Base-by-base conservation (phyloP, 2,797 vertebrate species). In the Danionella dracula region DNA sequence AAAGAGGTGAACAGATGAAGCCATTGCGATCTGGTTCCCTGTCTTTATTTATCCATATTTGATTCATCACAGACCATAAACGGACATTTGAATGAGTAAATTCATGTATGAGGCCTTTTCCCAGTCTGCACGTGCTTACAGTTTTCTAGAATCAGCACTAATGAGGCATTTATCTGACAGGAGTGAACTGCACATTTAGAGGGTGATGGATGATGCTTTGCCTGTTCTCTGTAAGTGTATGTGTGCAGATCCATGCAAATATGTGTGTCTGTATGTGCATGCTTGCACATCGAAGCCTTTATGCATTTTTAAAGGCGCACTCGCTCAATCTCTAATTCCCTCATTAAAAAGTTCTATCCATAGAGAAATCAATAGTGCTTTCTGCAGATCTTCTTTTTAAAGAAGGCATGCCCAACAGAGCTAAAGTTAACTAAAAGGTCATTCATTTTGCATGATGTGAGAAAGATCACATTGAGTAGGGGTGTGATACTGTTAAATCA, bases 111-210 rank as follows among this genome's bases (percentile, higher is more conserved):
- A 61, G 50, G 44, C 50, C 67, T 71, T 68, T 44, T 49, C 49
- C 50, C 37, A 12, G 17, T 27, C 15, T 51, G 34, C 35, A 44
- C 35, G 29, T 44, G 57, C 27, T 50, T 16, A n/a, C 9, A 23
- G 53, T 49, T 66, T 51, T 55, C 34, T 56, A 58, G 48, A 64
- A 61, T 68, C 58, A 68, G 61, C 75, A 65, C 75, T 75, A 75
- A 75, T 76, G 71, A 75, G 74, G 55, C 59, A 38, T 41, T 72
- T 74, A 67, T 76, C 68, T 76, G 71, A 69, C 58, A 44, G 45
- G 66, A 68, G 66, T 65, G 67, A 70, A 67, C 61, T 68, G 68
- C 19, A 13, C 32, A 40, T 72, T 73, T 62, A 72, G 66, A 48
- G 54, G 34, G 44, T 67, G 74, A 74, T 76, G 67, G 72, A 69